Conservation (phyloP, 2,113 vertebrate species). For the Gasterosteus aculeatus region DNA sequence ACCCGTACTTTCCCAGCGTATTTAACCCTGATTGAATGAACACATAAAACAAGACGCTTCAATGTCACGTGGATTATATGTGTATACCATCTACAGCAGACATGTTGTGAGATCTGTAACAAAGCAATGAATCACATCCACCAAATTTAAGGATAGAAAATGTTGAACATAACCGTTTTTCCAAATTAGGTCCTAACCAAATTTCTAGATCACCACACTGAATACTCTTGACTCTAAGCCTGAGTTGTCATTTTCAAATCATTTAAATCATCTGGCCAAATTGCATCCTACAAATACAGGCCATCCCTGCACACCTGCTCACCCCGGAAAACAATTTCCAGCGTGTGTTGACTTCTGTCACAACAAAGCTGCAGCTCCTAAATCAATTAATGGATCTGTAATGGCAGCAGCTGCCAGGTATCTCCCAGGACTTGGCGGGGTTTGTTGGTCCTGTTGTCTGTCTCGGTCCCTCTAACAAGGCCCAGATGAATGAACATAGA, state of each 20-base stretch:
- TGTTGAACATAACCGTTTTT: neutral
- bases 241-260: neutral
- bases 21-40: too few relatives aligned
- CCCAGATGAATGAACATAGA: slow-evolving; percentile 52
- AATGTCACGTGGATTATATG: too few relatives aligned
- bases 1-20: too few relatives aligned
- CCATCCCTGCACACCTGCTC: neutral
- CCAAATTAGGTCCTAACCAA: neutral
- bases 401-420: slow-evolving; percentile 52
- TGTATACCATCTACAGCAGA: too few relatives aligned
- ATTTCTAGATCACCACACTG: neutral
- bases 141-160: too few relatives aligned
- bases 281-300: neutral
- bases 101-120: too few relatives aligned
- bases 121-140: too few relatives aligned
- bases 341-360: slow-evolving; percentile 29
- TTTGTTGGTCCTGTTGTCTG: slow-evolving; percentile 25
- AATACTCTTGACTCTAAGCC: neutral
- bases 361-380: slow-evolving; percentile 28
- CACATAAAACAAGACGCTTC: too few relatives aligned
- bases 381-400: slow-evolving; percentile 56
- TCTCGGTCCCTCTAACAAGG: slow-evolving; percentile 34
- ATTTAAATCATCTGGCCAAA: neutral
- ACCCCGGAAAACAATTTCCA: neutral
- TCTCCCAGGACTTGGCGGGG: slow-evolving; percentile 25